These are phyloP conservation scores for Sebastes miniatus DNA, from an alignment of 2,797 vertebrate species.

Conservation along the genomic window DNA sequence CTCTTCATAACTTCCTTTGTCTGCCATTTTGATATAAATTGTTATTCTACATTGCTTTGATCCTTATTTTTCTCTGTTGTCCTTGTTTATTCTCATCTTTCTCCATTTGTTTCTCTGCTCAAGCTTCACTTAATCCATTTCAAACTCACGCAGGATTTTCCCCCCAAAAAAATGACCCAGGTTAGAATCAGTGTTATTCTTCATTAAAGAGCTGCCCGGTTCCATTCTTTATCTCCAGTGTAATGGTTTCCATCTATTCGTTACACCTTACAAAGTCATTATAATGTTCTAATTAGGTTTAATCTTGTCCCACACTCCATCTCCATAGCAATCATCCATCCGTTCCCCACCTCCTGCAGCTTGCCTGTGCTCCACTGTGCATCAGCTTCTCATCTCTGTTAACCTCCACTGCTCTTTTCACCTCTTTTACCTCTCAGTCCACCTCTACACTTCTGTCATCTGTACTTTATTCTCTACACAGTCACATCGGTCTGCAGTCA, in stretches of 20 bases:
- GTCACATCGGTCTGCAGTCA: not conserved
- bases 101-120: not conserved
- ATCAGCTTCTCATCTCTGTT: not conserved
- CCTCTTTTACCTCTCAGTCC: conserved; percentile 3
- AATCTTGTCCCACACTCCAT: conserved; percentile 44
- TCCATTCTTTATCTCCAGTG: conserved; percentile 38
- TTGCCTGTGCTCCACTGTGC: not conserved
- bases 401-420: not conserved
- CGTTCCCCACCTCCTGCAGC: conserved; percentile 20
- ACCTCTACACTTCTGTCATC: conserved; percentile 16
- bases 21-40: not conserved
- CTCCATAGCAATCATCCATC: conserved; percentile 39
- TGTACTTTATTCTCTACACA: not conserved
- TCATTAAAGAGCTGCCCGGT: conserved; percentile 15
- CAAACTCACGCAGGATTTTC: not conserved
- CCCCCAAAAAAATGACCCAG: not conserved
- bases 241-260: conserved; percentile 46
- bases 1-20: not conserved
- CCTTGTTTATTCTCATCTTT: not conserved
- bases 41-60: not conserved
- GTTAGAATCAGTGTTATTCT: conserved; percentile 36
- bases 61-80: not conserved
- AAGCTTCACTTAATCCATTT: not conserved
- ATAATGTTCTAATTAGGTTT: conserved; percentile 63
- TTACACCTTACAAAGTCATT: conserved; percentile 54